Base-by-base conservation (phyloP, 2,888 invertebrate species). In the Mechanitis messenoides region DNA sequence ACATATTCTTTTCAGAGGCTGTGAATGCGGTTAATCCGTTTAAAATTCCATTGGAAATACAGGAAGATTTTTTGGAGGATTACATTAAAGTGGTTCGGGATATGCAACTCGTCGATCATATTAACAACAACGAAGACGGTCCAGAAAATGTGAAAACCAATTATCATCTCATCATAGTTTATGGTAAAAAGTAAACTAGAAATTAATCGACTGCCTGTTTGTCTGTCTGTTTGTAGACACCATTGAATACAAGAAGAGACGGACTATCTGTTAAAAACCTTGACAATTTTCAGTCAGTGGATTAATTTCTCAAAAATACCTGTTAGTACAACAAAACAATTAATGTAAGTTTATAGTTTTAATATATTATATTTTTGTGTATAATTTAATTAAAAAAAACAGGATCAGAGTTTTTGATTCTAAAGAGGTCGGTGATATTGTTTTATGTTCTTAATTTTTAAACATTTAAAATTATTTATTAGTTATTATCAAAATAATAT, bases 81-180 rank as follows among this genome's bases (percentile, higher is more conserved):
- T 91, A 93, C 56, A 73, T 93, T 2, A 78, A 82, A 0, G 90
- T 92, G 70, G 80, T 92, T 31, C 77, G 84, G 31, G 83, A 85
- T 64, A 75, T 87, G 72, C 91, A 87, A 63, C 85, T 85, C 58
- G 71, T 82, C 28, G 77, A 87, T 62, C 79, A 80, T 62, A 80
- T 79, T 55, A 81, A 83, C 55, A 84, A 86, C 63, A 81, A 85
- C 53, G 71, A 70, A 20, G 72, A 76, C 33, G 79, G 85, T 12
- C 78, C 87, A 33, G 85, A 89, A 11, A 69, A 60, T 20, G 69
- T 76, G 11, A 71, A 63, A 54, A 68, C 71, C 28, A 71, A 67
- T 55, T 74, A 74, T 56, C 66, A 67, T 47, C 61, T 74, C 35
- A 67, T 74, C 45, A 66, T 71, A 55, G 74, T 68, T 5, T 70